phyloP scores from a whole-genome alignment of 2,888 invertebrate species.

The Pteria penguin region DNA sequence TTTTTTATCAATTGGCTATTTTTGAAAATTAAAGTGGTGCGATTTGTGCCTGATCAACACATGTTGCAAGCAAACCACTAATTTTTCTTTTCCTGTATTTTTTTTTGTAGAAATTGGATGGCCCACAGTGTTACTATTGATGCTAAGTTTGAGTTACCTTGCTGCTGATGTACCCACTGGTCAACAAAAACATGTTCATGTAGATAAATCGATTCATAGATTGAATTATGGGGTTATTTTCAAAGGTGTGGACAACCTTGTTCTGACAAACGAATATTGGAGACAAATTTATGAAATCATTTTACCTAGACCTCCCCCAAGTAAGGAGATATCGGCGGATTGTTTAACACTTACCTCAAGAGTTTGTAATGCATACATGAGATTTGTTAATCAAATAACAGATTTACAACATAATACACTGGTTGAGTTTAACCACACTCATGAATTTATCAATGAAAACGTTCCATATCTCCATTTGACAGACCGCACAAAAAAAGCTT shows the following conservation, averaged over 20 bases:
- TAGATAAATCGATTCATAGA: conserved; percentile 14
- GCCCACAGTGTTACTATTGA: not conserved
- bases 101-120: conserved; percentile 6
- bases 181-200: not conserved
- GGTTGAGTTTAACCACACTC: not conserved
- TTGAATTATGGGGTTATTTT: conserved; percentile 33
- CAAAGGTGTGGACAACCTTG: not conserved
- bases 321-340: not conserved
- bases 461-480: not conserved
- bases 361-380: not conserved
- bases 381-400: not conserved
- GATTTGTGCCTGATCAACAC: conserved; percentile 6
- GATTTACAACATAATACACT: not conserved
- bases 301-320: not conserved
- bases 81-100: conserved; percentile 6
- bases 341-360: not conserved
- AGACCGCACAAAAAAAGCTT: not conserved
- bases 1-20: not conserved
- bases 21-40: not conserved
- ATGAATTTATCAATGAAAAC: not conserved
- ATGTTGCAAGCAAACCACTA: not conserved
- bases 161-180: too few relatives aligned
- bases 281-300: conserved; percentile 21
- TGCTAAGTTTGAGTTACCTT: not conserved
- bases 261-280: conserved; percentile 25